Evolutionary conservation across 1,140 invertebrate species (phyloP).

Genomic region (Bombus polaris): DNA sequence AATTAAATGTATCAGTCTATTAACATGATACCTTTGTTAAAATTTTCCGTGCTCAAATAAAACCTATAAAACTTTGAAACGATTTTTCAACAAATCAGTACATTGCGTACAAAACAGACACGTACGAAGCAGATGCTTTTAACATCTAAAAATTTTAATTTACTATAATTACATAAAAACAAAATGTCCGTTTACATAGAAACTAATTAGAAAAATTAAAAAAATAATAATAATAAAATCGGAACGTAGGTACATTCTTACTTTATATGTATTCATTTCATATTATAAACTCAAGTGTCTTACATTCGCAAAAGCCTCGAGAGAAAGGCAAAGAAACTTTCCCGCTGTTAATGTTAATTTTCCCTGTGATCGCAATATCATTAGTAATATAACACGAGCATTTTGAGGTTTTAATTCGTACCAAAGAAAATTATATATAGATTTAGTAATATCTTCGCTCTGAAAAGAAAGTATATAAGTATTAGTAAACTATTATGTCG

Average conservation of each 20-base stretch:
- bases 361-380: slow-evolving; percentile 45
- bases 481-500: no score
- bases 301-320: slow-evolving; percentile 52
- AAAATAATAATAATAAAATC: background rate
- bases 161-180: background rate
- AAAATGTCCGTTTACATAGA: background rate
- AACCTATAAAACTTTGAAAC: no score
- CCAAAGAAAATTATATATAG: slow-evolving; percentile 46
- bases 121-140: slow-evolving; percentile 51
- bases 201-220: background rate
- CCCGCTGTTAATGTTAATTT: slow-evolving; percentile 48
- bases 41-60: background rate
- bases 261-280: background rate
- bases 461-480: background rate
- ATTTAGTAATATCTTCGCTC: slow-evolving; percentile 35
- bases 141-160: slow-evolving; percentile 52
- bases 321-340: slow-evolving; percentile 52
- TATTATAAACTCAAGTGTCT: slow-evolving; percentile 5
- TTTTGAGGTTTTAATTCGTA: slow-evolving; percentile 46
- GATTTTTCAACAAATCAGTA: slow-evolving; percentile 10
- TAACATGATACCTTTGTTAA: background rate
- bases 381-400: slow-evolving; percentile 26
- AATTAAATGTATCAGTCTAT: background rate
- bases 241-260: background rate
- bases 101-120: slow-evolving; percentile 55